Conservation (phyloP, 2,888 invertebrate genomes). For the Campoplex capitator region DNA sequence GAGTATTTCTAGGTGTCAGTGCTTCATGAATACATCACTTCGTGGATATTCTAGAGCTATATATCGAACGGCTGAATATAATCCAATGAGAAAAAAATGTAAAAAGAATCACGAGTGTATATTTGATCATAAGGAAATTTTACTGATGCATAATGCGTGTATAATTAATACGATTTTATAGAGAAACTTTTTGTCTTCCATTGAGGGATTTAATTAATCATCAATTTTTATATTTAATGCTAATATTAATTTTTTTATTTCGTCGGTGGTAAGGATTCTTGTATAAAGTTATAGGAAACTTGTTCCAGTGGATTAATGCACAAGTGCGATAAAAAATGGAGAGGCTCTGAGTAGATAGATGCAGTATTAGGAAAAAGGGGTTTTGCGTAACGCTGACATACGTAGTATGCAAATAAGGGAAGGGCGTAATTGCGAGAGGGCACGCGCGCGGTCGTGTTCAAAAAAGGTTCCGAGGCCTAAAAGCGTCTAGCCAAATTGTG, state of each 20-base stretch:
- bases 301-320: conserved; percentile 52
- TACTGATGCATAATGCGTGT: not conserved
- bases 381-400: conserved; percentile 35
- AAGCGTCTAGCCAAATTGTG: conserved; percentile 56
- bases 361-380: conserved; percentile 15
- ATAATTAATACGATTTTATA: not conserved
- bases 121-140: not conserved
- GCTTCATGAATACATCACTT: too few species aligned
- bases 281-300: not conserved
- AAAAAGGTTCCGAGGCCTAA: conserved; percentile 59
- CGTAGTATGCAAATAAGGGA: conserved; percentile 64
- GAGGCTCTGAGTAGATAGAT: not conserved
- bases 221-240: not conserved
- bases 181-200: not conserved
- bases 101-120: too few species aligned
- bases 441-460: conserved; percentile 15
- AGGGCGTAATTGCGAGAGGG: conserved; percentile 37
- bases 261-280: not conserved
- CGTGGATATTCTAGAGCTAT: too few species aligned
- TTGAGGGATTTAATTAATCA: too few species aligned
- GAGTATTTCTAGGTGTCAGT: too few species aligned
- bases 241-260: not conserved
- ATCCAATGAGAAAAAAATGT: too few species aligned
- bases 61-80: too few species aligned
- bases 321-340: not conserved